These are phyloP conservation scores for Phortica okadai DNA, from an alignment of 2,888 invertebrate genomes.

Conservation along the genomic window DNA sequence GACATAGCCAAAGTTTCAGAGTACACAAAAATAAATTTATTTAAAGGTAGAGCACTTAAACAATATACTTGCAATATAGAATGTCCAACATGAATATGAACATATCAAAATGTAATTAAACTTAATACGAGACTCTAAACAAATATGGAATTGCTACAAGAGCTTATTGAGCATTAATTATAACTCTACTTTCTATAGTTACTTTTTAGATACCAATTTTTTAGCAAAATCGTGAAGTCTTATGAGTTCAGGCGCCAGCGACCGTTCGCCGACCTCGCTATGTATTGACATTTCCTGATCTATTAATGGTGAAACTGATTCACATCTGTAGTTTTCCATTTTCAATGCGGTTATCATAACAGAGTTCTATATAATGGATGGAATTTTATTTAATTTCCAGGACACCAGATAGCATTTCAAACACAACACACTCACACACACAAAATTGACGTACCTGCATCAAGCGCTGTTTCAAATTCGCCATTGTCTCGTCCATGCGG, in stretches of 20 bases:
- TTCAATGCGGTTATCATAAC: constrained; percentile 54
- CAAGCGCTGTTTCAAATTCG: constrained; percentile 56
- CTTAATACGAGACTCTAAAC: too few relatives aligned
- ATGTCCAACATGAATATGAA: too few relatives aligned
- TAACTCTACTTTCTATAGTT: too few relatives aligned
- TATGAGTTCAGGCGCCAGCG: constrained; percentile 39
- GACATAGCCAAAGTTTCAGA: too few relatives aligned
- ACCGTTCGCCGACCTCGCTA: constrained; percentile 38
- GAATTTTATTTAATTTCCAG: constrained; percentile 10
- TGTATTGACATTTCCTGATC: constrained; percentile 51
- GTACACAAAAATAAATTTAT: too few relatives aligned
- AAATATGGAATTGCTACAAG: too few relatives aligned
- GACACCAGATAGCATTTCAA: background rate
- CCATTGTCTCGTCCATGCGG: constrained; percentile 49
- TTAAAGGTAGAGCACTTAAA: too few relatives aligned
- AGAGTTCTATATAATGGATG: constrained; percentile 50
- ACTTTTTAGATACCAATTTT: background rate
- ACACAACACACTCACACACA: constrained; percentile 6
- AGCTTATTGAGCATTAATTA: too few relatives aligned
- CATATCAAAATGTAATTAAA: too few relatives aligned
- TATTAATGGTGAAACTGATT: constrained; percentile 43
- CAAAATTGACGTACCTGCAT: constrained; percentile 57
- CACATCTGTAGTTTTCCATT: constrained; percentile 50
- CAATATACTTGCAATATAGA: too few relatives aligned
- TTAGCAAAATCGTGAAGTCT: constrained; percentile 42